Base-by-base conservation (phyloP, 2,888 invertebrate species). In the Melangyna quadrimaculata region DNA sequence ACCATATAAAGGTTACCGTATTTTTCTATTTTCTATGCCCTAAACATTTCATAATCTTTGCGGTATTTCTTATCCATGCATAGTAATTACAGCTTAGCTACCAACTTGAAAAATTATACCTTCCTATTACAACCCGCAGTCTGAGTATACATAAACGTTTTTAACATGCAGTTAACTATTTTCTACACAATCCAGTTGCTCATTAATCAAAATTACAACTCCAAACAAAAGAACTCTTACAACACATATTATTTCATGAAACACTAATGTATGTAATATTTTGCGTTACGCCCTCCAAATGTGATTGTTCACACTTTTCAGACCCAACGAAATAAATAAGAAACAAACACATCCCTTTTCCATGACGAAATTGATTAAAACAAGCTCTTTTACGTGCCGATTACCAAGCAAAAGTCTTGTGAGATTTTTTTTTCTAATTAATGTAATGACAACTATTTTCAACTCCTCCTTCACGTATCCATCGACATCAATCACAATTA, bases 401-500 rank as follows among this genome's bases (percentile, higher is more conserved):
- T 35, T 40, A 22, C 37, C n/a, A 37, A 24, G 51, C 27, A 19
- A n/a, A 53, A 45, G 51, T 29, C 37, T 22, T 27, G 9, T 29
- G 63, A 61, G 78, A 72, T 78, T 78, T 63, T 17, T 35, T 40
- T 51, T 63, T 77, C 32, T 70, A 74, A 79, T 83, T 78, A 83
- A 70, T 51, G 78, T 83, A 83, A 83, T 78, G 83, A 83, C 78
- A 78, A 55, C 78, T 22, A 65, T 63, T 43, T 27, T 43, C 43
- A 65, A 65, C 70, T 74, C 35, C 57, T 37, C 73, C 61, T 53
- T 22, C 73, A 10, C 12, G 3, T 29, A 43, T 17, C 10, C 45
- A 70, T 80, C 61, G 45, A 79, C 80, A 84, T 84, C 84, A 84
- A 84, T 84, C 84, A 80, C 84, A 84, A 84, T 84, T 84, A 84